phyloP scores from a whole-genome alignment of 1,140 invertebrate species.

The Babylonia areolata region DNA sequence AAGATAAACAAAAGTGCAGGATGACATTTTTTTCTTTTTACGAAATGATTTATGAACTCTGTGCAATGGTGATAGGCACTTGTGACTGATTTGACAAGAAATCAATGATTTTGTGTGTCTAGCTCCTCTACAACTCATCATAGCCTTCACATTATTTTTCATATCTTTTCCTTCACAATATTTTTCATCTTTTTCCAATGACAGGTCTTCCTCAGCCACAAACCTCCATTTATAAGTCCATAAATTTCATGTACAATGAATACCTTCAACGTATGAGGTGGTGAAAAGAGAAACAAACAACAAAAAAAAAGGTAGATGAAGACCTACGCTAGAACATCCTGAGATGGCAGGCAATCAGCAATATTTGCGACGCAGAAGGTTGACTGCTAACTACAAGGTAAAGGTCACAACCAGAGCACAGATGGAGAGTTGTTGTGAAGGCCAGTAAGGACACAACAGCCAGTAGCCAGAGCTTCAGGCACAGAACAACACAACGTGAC shows the following conservation, averaged over 20 bases:
- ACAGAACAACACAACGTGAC: neutral
- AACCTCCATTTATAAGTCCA: neutral
- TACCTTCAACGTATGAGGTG: neutral
- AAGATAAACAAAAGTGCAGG: too few relatives aligned
- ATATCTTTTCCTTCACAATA: neutral
- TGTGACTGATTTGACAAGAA: neutral
- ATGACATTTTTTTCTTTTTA: neutral
- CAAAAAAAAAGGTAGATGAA: neutral
- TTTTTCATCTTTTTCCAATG: neutral
- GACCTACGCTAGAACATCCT: neutral
- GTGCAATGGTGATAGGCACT: neutral
- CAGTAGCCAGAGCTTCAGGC: conserved; percentile 21
- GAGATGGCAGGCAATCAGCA: neutral
- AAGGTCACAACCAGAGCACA: conserved; percentile 23
- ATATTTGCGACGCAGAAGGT: neutral
- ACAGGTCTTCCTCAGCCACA: neutral
- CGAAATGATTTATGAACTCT: neutral
- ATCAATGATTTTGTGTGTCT: too few relatives aligned
- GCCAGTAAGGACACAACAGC: neutral
- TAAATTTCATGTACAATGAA: neutral
- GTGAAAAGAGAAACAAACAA: neutral
- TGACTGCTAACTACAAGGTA: conserved; percentile 14
- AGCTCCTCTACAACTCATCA: too few relatives aligned
- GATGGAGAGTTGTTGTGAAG: conserved; percentile 9
- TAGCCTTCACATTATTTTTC: neutral